Evolutionary conservation across 2,888 invertebrate species (phyloP), one percentile per base, ranked within the genome.

Genomic region (Plagiodera versicolora): DNA sequence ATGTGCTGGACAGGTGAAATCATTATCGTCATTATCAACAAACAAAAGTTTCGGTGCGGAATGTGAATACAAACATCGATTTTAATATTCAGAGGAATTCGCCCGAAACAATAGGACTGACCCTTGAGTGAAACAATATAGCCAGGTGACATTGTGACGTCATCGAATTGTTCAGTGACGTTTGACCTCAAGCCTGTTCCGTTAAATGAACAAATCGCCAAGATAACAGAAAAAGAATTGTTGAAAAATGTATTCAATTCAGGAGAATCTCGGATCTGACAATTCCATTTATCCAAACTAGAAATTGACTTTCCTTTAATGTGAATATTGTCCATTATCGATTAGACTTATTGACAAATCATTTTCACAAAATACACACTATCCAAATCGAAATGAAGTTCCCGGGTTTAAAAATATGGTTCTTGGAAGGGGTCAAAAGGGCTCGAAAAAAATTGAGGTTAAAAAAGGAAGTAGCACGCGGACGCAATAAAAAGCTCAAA

Each of bases 11-110:
- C 62, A 62, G 62, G 62, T 62, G 62, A 47, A 58, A 58, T 57
- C 32, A 46, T 46, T 45, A 53, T 58, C 50, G 50, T 61, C 49
- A 61, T 57, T 57, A 61, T 61, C 58, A 58, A 51, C 58, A 58
- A 47, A 62, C 62, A 62, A 58, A 55, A 61, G 58, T 55, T 60
- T 28, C 17, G 24, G 35, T 44, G 45, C 48, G 24, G 24, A 48
- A 32, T 48, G 50, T 58, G 55, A 62, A 62, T 57, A 57, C 58
- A 62, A 62, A 62, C 58, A 58, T 62, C 55, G 30, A 62, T 58
- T 56, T 62, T 58, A 44, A 62, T 58, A 58, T 61, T 61, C 60
- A 57, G 53, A 11, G 49, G 57, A 58, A 57, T 57, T 61, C 53
- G 54, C 54, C 47, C 28, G 17, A 48, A n/a, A 58, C 53, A 54